Evolutionary conservation across 2,797 vertebrate species (phyloP).

Genomic region (Paramormyrops hopkinsi): DNA sequence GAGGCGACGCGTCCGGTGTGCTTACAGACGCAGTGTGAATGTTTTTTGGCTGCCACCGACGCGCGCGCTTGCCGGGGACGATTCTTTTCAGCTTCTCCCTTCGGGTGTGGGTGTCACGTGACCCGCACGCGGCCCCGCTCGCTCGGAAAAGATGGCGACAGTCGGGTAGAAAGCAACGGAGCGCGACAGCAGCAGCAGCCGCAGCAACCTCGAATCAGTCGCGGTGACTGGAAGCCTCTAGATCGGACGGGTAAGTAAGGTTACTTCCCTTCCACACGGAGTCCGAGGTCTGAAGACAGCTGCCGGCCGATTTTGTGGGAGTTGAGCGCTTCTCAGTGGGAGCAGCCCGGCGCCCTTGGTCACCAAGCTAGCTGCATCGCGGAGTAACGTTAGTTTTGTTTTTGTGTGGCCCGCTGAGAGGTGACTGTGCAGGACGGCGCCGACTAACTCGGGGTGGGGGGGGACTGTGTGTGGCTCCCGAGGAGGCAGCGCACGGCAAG

Average conservation of each 20-base stretch:
- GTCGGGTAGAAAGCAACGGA: constrained; percentile 69
- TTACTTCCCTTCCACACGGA: not conserved
- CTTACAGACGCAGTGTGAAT: not conserved
- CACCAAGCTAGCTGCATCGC: not conserved
- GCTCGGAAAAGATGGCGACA: constrained; percentile 90
- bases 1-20: not conserved
- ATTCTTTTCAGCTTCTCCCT: constrained; percentile 33
- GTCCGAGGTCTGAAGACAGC: not conserved
- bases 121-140: constrained; percentile 63
- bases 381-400: not conserved
- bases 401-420: not conserved
- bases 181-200: constrained; percentile 66
- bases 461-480: not conserved
- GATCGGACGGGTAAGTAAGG: constrained; percentile 44
- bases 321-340: not conserved
- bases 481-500: not conserved
- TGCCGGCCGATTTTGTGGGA: not conserved
- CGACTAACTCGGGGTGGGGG: not conserved
- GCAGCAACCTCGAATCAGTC: constrained; percentile 29
- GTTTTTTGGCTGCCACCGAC: not conserved
- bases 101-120: constrained; percentile 76
- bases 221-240: constrained; percentile 35
- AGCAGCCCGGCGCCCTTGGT: not conserved
- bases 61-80: constrained; percentile 20
- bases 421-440: constrained; percentile 1